Evolutionary conservation across 2,797 vertebrate species (phyloP), one percentile per base, ranked within the genome.

Genomic region (Peromyscus aztecus): DNA sequence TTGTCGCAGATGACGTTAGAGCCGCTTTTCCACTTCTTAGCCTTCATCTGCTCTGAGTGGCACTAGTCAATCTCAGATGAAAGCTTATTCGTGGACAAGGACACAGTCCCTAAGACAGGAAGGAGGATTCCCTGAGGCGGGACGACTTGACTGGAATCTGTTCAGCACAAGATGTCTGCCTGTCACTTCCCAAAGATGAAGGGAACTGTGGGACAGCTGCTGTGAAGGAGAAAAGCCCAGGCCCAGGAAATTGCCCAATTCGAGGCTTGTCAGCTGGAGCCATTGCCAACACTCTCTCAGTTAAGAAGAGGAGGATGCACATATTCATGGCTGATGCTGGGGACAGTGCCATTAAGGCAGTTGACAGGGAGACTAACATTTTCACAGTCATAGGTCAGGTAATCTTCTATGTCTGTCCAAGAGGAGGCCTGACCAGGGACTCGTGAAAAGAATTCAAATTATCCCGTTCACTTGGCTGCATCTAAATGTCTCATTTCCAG

Each of bases 401-500:
- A 86, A 93, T 95, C 96, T 97, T 94, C 94, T 84, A 0, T 37
- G 40, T 95, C 90, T 93, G 5, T 95, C 90, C 73, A 96, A 96
- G 90, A 96, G 65, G 92, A 97, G 90, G 90, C 96, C 91, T 97
- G 93, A 97, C 96, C 94, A 96, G 78, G 69, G 40, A 95, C 67
- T 95, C 75, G 96, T 59, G 46, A 84, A 88, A 93, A 80, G 49
- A 89, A 96, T 94, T 61, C 91, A 93, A 91, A 94, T 97, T 93
- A 91, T 97, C 97, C 96, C 94, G 89, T 97, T 97, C 71, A 94
- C 76, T 97, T 98, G 97, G 96, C 95, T 90, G 83, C 94, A 94
- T 97, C 84, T 91, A 96, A 98, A 95, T 97, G 93, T 96, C 95
- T 98, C 73, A 84, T 96, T 97, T 96, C 94, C 75, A 94, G 92